Base-by-base conservation (phyloP, 2,888 invertebrate genomes). In the Cordilura impudica region DNA sequence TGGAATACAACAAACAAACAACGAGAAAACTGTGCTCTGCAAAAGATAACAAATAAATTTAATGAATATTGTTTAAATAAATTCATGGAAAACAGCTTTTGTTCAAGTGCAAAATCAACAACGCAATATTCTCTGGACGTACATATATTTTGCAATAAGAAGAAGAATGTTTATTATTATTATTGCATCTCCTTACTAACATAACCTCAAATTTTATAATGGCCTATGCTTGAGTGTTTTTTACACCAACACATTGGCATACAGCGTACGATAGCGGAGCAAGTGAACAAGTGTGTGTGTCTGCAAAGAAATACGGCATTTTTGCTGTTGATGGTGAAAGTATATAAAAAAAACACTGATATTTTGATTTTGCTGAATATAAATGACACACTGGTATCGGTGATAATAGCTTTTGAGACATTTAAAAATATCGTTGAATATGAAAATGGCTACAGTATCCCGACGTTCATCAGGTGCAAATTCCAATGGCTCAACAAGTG, bases 401-500 rank as follows among this genome's bases (percentile, higher is more conserved):
- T n/a, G 3, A n/a, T n/a, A n/a, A n/a, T n/a, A n/a, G n/a, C n/a
- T n/a, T n/a, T n/a, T n/a, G n/a, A n/a, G n/a, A n/a, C n/a, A n/a
- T n/a, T n/a, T n/a, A n/a, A n/a, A n/a, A n/a, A n/a, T n/a, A n/a
- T n/a, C n/a, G 18, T 49, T 49, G 14, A 45, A 43, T 4, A 56
- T 56, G 53, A 66, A 67, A 61, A 70, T 80, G 75, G 43, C 72
- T 61, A 53, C 77, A 54, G 21, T 58, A 21, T 58, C 70, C 10
- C 45, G 78, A 58, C 54, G 61, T 31, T 78, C 74, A 51, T 78
- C 72, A 35, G 66, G 71, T 35, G 72, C 69, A 58, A 76, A 63
- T 51, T 73, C 69, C 12, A 75, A 73, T 67, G 81, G 45, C 26
- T 58, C 67, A 4, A 18, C 26, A 4, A 61, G 54, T 63, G 26